Conservation (phyloP, 2,113 vertebrate species). For the Seriola dumerili region DNA sequence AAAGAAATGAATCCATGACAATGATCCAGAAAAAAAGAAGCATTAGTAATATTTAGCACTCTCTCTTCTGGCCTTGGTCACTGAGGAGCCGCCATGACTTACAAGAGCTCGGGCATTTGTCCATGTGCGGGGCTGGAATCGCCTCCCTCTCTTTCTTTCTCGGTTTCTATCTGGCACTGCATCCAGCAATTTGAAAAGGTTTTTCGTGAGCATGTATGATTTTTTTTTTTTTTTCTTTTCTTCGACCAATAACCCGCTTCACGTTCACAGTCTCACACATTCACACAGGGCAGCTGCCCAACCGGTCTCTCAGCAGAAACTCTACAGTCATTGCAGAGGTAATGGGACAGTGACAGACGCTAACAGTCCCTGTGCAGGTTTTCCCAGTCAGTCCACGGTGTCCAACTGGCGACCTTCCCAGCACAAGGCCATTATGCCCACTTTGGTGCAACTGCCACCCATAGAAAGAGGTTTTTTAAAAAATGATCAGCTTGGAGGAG, state of each 20-base stretch:
- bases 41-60: conserved; percentile 12
- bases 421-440: conserved; percentile 35
- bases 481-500: conserved; percentile 36
- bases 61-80: background rate
- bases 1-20: background rate
- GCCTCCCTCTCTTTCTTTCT: background rate
- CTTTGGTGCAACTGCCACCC: conserved; percentile 43
- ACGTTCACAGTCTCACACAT: background rate
- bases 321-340: conserved; percentile 34
- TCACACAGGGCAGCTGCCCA: conserved; percentile 13
- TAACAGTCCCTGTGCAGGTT: conserved; percentile 31
- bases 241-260: background rate
- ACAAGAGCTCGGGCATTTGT: conserved; percentile 22
- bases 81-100: conserved; percentile 6
- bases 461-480: conserved; percentile 25
- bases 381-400: conserved; percentile 20
- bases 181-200: background rate
- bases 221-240: background rate
- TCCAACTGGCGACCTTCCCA: conserved; percentile 59
- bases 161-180: background rate
- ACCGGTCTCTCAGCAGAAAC: conserved; percentile 32
- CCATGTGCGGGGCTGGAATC: conserved; percentile 4
- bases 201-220: conserved; percentile 14
- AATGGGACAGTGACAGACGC: conserved; percentile 47
- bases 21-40: conserved; percentile 1